Conservation (phyloP, 2,797 vertebrate species). For the Poeciliopsis paucimaculata region DNA sequence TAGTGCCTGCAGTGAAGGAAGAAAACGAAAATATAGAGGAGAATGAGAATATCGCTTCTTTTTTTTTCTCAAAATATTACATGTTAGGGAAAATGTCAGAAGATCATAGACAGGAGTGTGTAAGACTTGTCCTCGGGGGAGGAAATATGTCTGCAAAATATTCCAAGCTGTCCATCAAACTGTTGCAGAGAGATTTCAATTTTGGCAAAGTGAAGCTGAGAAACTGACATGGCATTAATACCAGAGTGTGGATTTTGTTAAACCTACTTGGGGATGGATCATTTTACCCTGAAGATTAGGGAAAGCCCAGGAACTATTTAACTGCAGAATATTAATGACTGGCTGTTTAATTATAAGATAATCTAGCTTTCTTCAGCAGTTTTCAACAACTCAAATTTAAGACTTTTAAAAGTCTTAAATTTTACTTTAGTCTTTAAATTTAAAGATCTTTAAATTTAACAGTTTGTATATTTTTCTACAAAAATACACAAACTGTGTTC, state of each 20-base stretch:
- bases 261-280: background rate
- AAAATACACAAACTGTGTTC: no score
- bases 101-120: background rate
- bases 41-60: background rate
- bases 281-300: background rate
- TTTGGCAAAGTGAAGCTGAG: conserved; percentile 4
- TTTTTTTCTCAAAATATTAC: conserved; percentile 4
- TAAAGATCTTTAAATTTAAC: no score
- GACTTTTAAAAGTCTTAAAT: no score
- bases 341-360: background rate
- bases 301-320: background rate
- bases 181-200: conserved; percentile 11
- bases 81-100: conserved; percentile 4
- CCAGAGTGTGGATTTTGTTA: background rate
- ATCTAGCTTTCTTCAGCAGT: background rate
- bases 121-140: background rate
- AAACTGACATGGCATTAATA: background rate
- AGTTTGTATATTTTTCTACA: no score
- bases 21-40: background rate
- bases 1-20: conserved; percentile 71
- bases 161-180: conserved; percentile 9
- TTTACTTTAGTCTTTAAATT: no score
- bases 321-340: background rate
- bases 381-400: no score
- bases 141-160: conserved; percentile 11